These are phyloP conservation scores for Eulemur albifrons DNA, from an alignment of 2,797 vertebrate genomes.

Conservation along the genomic window DNA sequence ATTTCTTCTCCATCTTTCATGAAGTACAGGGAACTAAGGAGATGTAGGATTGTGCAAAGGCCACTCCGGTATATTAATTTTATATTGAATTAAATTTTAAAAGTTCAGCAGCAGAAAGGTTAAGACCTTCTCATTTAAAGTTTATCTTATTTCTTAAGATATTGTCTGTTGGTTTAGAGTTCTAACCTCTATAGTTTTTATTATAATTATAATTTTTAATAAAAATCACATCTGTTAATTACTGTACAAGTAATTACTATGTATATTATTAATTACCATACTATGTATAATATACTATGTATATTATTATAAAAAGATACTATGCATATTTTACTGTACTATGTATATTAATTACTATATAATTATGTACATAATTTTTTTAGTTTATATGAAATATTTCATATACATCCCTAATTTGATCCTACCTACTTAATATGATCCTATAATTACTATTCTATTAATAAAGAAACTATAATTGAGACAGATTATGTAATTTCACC, in stretches of 20 bases:
- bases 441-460: neutral
- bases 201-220: neutral
- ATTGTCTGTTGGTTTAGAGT: slow-evolving; percentile 8
- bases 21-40: slow-evolving; percentile 26
- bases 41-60: slow-evolving; percentile 38
- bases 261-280: neutral
- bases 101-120: slow-evolving; percentile 49
- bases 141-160: slow-evolving; percentile 29
- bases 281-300: neutral
- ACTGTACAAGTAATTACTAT: neutral
- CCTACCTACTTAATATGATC: neutral
- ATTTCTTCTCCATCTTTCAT: slow-evolving; percentile 32
- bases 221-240: neutral
- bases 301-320: neutral
- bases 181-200: neutral
- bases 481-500: neutral
- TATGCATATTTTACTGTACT: neutral
- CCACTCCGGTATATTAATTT: neutral
- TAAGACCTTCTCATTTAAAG: slow-evolving; percentile 35
- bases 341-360: neutral
- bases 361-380: neutral
- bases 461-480: neutral
- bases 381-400: neutral
- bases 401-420: neutral
- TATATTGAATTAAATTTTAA: slow-evolving; percentile 42